These are phyloP conservation scores for Hemicordylus capensis DNA, from an alignment of 2,113 vertebrate species.

Conservation along the genomic window DNA sequence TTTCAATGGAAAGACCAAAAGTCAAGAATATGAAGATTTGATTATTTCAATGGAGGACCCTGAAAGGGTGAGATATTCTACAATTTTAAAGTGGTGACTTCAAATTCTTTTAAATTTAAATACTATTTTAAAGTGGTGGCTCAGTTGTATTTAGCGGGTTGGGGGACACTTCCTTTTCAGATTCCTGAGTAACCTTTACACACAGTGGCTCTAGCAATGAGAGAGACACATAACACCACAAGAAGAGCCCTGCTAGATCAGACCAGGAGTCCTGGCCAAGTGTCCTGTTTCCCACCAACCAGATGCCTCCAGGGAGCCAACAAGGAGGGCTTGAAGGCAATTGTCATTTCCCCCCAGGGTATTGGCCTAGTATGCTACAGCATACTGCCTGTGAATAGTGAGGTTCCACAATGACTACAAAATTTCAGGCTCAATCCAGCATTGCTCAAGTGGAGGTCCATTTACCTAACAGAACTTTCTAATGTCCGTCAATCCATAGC, in stretches of 20 bases:
- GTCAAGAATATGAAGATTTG: not conserved
- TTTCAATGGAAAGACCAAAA: slow-evolving; percentile 18
- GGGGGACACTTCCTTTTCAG: not conserved
- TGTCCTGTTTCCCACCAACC: not conserved
- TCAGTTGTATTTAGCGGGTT: too few species aligned
- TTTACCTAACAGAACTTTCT: too few species aligned
- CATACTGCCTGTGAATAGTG: slow-evolving; percentile 17
- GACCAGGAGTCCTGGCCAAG: not conserved
- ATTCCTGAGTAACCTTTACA: not conserved
- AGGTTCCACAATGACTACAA: not conserved
- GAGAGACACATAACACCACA: not conserved
- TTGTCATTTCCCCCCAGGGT: not conserved
- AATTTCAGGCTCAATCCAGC: too few species aligned
- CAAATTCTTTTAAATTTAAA: too few species aligned
- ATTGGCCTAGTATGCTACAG: not conserved
- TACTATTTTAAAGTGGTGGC: too few species aligned
- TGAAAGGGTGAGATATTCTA: not conserved
- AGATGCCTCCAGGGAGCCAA: not conserved
- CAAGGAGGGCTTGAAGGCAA: not conserved
- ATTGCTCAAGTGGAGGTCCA: too few species aligned
- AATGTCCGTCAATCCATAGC: too few species aligned
- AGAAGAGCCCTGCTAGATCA: not conserved
- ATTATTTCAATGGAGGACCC: not conserved
- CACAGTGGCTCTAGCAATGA: not conserved
- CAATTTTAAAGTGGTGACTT: too few species aligned